Evolutionary conservation across 2,888 invertebrate species (phyloP).

Genomic region (Pyralis farinalis): DNA sequence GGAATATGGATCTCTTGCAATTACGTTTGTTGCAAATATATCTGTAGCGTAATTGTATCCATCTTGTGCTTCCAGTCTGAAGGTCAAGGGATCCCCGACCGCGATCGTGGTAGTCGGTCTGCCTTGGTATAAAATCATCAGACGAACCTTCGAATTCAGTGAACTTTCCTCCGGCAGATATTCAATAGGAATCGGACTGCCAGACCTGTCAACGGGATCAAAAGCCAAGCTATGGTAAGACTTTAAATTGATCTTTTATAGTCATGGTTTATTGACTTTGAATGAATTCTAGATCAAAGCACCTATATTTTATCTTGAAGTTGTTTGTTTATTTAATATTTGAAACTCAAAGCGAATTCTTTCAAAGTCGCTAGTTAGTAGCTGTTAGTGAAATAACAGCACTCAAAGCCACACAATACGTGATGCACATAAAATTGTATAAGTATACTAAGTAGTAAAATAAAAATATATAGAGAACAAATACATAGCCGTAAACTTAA

Average conservation of each 20-base stretch:
- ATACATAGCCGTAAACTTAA: conserved; percentile 3
- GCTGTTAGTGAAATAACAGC: conserved; percentile 78
- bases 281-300: conserved; percentile 44
- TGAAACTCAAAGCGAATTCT: conserved; percentile 32
- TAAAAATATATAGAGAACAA: not conserved
- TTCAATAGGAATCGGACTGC: conserved; percentile 95
- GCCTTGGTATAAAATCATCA: conserved; percentile 93
- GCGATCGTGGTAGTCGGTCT: conserved; percentile 96
- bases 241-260: conserved; percentile 36
- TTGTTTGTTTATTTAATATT: not conserved
- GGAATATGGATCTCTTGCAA: conserved; percentile 95
- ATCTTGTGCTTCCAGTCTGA: conserved; percentile 93
- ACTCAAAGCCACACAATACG: conserved; percentile 42
- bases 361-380: conserved; percentile 77
- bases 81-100: conserved; percentile 94
- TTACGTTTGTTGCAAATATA: conserved; percentile 95
- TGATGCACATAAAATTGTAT: conserved; percentile 12
- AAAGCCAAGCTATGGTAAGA: conserved; percentile 74
- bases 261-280: conserved; percentile 46
- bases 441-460: conserved; percentile 7
- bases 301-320: not conserved
- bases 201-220: conserved; percentile 85
- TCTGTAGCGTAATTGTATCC: conserved; percentile 94
- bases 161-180: conserved; percentile 96
- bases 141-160: conserved; percentile 91